Percentiles rank a stretch among this genome's conserved stretches.
These are phyloP conservation scores for Notodonta ziczac DNA, from an alignment of 2,888 invertebrate species.

Conservation along the genomic window DNA sequence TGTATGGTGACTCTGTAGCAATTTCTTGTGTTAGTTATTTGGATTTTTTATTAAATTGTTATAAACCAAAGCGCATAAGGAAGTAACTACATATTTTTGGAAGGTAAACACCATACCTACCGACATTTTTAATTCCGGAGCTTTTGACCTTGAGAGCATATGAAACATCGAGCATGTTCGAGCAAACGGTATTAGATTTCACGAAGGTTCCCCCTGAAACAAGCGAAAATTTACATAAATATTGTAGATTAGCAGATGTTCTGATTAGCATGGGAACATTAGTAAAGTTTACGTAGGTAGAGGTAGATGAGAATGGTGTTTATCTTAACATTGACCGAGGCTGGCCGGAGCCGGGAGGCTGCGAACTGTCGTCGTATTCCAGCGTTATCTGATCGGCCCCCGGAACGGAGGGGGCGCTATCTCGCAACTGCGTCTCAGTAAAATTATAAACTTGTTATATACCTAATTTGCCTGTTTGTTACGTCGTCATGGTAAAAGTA, in stretches of 20 bases:
- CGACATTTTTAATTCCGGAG: too few relatives aligned
- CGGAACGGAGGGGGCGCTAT: constrained; percentile 52
- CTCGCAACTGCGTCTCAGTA: constrained; percentile 40
- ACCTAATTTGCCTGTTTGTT: not conserved
- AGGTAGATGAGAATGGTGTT: constrained; percentile 32
- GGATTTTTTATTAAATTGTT: too few relatives aligned
- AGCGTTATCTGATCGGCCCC: constrained; percentile 68
- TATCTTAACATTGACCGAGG: constrained; percentile 47
- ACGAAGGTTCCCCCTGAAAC: too few relatives aligned
- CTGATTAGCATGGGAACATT: not conserved
- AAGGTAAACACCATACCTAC: too few relatives aligned
- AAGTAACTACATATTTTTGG: too few relatives aligned
- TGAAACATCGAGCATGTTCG: too few relatives aligned
- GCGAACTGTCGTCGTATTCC: constrained; percentile 78
- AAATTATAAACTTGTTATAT: constrained; percentile 9
- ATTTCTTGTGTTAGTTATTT: too few relatives aligned
- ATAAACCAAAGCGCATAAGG: too few relatives aligned
- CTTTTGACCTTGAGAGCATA: too few relatives aligned
- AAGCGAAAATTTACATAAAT: too few relatives aligned
- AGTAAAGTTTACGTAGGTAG: not conserved
- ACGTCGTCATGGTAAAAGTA: not conserved
- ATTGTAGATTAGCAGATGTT: not conserved
- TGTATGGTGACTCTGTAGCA: too few relatives aligned
- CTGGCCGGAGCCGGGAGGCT: constrained; percentile 52
- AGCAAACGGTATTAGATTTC: too few relatives aligned